These are phyloP conservation scores for Prorops nasuta DNA, from an alignment of 1,140 invertebrate genomes.

Conservation along the genomic window DNA sequence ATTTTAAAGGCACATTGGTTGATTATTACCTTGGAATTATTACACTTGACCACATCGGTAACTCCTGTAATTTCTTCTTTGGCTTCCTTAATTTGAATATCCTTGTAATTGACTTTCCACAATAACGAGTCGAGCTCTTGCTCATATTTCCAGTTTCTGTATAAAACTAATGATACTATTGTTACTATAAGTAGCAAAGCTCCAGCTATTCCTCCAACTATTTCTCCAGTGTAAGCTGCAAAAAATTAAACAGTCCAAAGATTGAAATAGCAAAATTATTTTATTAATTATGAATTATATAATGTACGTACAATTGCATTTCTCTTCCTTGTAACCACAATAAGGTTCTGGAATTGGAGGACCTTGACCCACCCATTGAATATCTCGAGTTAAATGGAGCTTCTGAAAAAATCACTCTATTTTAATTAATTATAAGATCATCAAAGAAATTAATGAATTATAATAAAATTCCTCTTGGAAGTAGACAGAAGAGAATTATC, in stretches of 20 bases:
- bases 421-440: too few species aligned
- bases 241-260: constrained; percentile 2
- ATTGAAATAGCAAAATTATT: background rate
- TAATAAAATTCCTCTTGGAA: too few species aligned
- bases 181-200: constrained; percentile 69
- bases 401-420: constrained; percentile 57
- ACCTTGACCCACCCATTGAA: constrained; percentile 75
- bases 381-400: constrained; percentile 64
- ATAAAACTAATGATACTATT: constrained; percentile 69
- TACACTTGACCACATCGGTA: too few species aligned
- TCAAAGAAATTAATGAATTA: too few species aligned
- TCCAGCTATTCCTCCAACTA: constrained; percentile 76
- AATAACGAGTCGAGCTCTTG: constrained; percentile 90
- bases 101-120: constrained; percentile 94
- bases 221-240: constrained; percentile 78
- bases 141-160: constrained; percentile 92
- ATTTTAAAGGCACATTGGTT: too few species aligned
- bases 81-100: constrained; percentile 68
- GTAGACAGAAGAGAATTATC: too few species aligned
- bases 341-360: constrained; percentile 88
- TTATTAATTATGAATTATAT: background rate
- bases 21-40: too few species aligned
- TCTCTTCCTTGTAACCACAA: constrained; percentile 90
- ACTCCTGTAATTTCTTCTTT: constrained; percentile 47
- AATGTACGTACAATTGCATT: constrained; percentile 78